Evolutionary conservation across 1,140 invertebrate species (phyloP).

Genomic region (Dreissena polymorpha): DNA sequence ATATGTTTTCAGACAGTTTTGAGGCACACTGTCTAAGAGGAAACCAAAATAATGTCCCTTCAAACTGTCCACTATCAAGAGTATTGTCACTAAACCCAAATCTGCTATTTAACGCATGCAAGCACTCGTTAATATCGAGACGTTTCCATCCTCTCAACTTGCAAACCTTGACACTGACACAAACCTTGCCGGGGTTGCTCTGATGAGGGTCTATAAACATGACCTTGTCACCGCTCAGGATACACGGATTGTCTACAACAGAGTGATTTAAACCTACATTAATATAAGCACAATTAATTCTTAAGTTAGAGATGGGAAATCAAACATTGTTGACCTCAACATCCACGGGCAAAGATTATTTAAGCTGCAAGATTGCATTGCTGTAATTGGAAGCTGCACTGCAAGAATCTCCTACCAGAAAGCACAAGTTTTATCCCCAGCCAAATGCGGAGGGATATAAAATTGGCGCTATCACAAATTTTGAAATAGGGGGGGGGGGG

Average conservation of each 20-base stretch:
- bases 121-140: not conserved
- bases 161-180: slow-evolving; percentile 24
- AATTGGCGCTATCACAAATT: too few relatives aligned
- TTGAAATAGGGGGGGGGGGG: too few relatives aligned
- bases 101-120: not conserved
- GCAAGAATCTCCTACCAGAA: too few relatives aligned
- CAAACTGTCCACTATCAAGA: slow-evolving; percentile 49
- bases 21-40: slow-evolving; percentile 36
- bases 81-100: slow-evolving; percentile 13
- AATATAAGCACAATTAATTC: too few relatives aligned
- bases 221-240: slow-evolving; percentile 20
- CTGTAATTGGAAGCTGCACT: too few relatives aligned
- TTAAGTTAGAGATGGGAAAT: too few relatives aligned
- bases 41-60: slow-evolving; percentile 64
- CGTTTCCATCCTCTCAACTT: slow-evolving; percentile 10
- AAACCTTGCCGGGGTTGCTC: slow-evolving; percentile 14
- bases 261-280: not conserved
- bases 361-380: too few relatives aligned
- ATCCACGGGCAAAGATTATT: too few relatives aligned
- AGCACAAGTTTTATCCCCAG: too few relatives aligned
- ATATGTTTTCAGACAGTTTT: slow-evolving; percentile 28
- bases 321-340: too few relatives aligned
- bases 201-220: slow-evolving; percentile 37
- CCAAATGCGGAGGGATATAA: too few relatives aligned
- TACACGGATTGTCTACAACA: slow-evolving; percentile 36